Conservation (phyloP, 2,888 invertebrate species). For the Litoditis marina region DNA sequence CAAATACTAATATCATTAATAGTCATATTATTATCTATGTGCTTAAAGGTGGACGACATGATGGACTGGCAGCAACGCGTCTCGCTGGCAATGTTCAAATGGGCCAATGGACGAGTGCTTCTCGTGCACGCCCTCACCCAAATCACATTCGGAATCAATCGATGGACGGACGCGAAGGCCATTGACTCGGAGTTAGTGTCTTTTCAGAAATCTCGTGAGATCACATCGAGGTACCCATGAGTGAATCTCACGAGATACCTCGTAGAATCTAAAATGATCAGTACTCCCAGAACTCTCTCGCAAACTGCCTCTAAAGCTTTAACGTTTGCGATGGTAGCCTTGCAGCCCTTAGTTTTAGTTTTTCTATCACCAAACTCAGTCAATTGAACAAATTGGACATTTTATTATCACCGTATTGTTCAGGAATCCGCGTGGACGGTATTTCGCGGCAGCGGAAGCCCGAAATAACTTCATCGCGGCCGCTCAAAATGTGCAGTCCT, state of each 20-base stretch:
- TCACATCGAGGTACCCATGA: too few species aligned
- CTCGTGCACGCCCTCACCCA: conserved; percentile 66
- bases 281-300: too few species aligned
- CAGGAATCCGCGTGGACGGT: conserved; percentile 64
- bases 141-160: conserved; percentile 64
- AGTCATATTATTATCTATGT: background rate
- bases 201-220: too few species aligned
- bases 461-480: conserved; percentile 67
- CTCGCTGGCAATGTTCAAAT: conserved; percentile 66
- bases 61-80: conserved; percentile 66
- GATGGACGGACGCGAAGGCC: conserved; percentile 64
- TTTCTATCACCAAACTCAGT: too few species aligned
- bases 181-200: conserved; percentile 61
- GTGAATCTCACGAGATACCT: too few species aligned
- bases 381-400: too few species aligned
- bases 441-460: conserved; percentile 66
- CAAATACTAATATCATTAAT: too few species aligned
- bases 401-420: too few species aligned
- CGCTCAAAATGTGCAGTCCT: conserved; percentile 66
- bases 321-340: too few species aligned
- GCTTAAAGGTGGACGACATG: conserved; percentile 63
- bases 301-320: too few species aligned
- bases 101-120: conserved; percentile 62
- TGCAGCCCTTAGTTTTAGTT: too few species aligned
- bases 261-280: too few species aligned